Conservation (phyloP, 2,797 vertebrate species). For the Malurus leucopterus region DNA sequence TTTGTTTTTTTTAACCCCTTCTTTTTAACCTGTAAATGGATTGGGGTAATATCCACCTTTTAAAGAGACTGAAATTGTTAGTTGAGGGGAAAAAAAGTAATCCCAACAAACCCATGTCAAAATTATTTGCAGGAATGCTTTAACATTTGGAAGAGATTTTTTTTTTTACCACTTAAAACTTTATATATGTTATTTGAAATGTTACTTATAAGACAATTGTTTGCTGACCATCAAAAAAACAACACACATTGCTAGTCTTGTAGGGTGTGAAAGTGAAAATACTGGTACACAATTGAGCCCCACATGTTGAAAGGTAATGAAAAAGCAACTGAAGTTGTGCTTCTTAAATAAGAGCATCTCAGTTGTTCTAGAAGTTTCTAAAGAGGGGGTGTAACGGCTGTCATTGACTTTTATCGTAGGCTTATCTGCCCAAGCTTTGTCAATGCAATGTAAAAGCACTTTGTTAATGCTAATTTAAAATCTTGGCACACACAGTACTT, state of each 20-base stretch:
- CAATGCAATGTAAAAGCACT: background rate
- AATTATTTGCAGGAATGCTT: background rate
- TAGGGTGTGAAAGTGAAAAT: background rate
- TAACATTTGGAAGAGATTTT: background rate
- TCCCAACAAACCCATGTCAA: background rate
- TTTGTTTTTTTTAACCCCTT: background rate
- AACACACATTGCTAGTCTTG: accelerated
- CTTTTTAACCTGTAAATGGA: background rate
- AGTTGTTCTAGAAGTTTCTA: background rate
- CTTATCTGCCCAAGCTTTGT: background rate
- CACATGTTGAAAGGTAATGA: background rate
- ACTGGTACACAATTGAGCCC: background rate
- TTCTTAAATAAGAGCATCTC: background rate
- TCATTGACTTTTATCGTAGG: background rate
- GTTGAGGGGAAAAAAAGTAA: background rate
- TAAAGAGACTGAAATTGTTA: background rate
- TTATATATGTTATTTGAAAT: background rate
- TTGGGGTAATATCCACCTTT: background rate
- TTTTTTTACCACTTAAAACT: background rate
- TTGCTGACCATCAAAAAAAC: background rate
- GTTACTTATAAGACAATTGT: background rate
- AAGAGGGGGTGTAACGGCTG: background rate
- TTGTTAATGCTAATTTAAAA: background rate
- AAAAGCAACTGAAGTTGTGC: background rate
- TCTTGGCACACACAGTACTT: background rate